Evolutionary conservation across 2,113 vertebrate genomes (phyloP), one percentile per base, ranked within the genome.

Genomic region (Phasianus colchicus): DNA sequence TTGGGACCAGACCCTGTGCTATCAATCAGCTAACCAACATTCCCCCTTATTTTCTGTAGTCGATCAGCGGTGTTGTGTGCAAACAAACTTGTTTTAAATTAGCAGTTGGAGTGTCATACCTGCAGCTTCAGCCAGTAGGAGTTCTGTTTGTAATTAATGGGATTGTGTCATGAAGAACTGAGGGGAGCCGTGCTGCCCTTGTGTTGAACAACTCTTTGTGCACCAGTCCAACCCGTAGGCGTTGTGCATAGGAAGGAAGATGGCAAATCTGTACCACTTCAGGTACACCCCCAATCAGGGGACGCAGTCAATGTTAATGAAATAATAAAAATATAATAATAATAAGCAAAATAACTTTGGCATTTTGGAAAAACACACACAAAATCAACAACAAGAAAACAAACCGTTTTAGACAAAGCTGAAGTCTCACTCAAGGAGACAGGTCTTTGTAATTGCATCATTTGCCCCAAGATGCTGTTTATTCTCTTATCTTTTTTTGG

Each of bases 401-500:
- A 32, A 18, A 5, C 6, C 13, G 6, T 1, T 32, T 52, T 21
- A 27, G 22, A 17, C 69, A 0, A 54, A 77, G 36, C 29, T 25
- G 20, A 30, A 48, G 9, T 66, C 43, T 57, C 12, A 4, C 36
- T 7, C 8, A 38, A 15, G 29, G n/a, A 55, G 36, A 47, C 10
- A 63, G 27, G 32, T 36, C 55, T 69, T 12, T n/a, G 14, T n/a
- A 10, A 22, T 32, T 52, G 5, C 2, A 1, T 43, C 1, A 0
- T 4, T 27, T 66, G 29, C 10, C 48, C 22, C 34, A 4, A 43
- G 64, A 3, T 22, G 24, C 3, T 60, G 5, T 45, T 61, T 61
- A 16, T 67, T 11, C 3, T n/a, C n/a, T n/a, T 65, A 22, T 38
- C 14, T 43, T 90, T 76, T 81, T 32, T 32, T 29, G 55, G 13